Evolutionary conservation across 2,888 invertebrate species (phyloP), one percentile per base, ranked within the genome.

Genomic region (Oxyteleia sp.): DNA sequence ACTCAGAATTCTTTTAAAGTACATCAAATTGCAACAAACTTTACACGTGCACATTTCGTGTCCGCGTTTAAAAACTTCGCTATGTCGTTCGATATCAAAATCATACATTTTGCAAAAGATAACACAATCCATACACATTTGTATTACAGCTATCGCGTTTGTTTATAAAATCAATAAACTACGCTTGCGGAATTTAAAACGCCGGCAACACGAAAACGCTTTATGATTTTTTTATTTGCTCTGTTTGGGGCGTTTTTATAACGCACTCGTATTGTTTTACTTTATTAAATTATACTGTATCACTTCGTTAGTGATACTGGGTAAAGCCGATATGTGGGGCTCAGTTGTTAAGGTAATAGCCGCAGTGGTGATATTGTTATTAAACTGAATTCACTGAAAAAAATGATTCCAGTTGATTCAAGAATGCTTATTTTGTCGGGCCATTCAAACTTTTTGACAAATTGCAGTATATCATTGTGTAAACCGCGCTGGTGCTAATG

Each of bases 101-200:
- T 41, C 59, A 66, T 76, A 41, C 49, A 66, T 66, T 66, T 59
- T 26, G 35, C 64, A 35, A 63, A 41, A 41, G 72, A 64, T 75
- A 64, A 75, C 57, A n/a, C 49, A 66, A 59, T 55, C 41, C 57
- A 38, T 11, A 26, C 59, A 38, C 59, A 66, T 57, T 66, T 59
- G 57, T 26, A 51, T 57, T 41, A 68, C 38, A 15, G 59, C 32
- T 61, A 45, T 59, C 32, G 45, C 51, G 61, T 61, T 76, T 76
- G 76, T 76, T 76, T 68, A 53, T 68, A 68, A 76, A 76, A 76
- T 76, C 61, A 76, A 61, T 76, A 76, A 66, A 51, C 51, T 53
- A 38, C 61, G 51, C 41, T 49, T 18, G 57, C 26, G 38, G 66
- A 76, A 76, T 76, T 66, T 47, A 16, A 57, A 71, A 71, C 29